A percentile compares a stretch with the other conserved stretches of the same genome.
These are phyloP conservation scores for Clarias fuscus DNA, from an alignment of 2,797 vertebrate genomes.

Conservation along the genomic window DNA sequence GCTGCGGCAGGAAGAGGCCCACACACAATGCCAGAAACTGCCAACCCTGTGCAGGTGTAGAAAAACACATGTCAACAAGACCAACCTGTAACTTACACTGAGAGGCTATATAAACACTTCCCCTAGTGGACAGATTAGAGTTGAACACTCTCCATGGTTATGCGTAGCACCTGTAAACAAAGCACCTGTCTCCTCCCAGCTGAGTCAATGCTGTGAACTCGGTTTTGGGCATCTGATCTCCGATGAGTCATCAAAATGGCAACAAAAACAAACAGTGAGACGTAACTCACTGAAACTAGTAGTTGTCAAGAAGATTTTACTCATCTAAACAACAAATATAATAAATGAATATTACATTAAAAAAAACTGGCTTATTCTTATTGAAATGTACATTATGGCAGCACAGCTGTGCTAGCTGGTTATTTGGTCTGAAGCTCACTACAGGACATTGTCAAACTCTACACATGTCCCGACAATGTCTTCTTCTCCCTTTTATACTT, in stretches of 20 bases:
- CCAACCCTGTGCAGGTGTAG: slow-evolving; percentile 82
- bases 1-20: slow-evolving; percentile 92
- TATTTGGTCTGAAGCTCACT: neutral
- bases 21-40: slow-evolving; percentile 94
- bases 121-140: slow-evolving; percentile 51
- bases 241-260: slow-evolving; percentile 16
- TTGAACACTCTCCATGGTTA: neutral
- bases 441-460: neutral
- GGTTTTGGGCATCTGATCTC: neutral
- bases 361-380: neutral
- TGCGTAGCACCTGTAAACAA: slow-evolving; percentile 17
- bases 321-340: neutral
- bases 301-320: neutral
- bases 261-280: neutral
- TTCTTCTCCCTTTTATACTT: neutral
- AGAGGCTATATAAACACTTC: slow-evolving; percentile 33
- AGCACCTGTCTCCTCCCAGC: slow-evolving; percentile 24
- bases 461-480: neutral
- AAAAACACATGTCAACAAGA: slow-evolving; percentile 40
- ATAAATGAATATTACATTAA: neutral
- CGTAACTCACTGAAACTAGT: neutral
- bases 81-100: neutral
- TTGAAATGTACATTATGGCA: too few species aligned
- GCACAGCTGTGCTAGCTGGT: neutral
- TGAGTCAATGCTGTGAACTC: slow-evolving; percentile 31